Conservation (phyloP, 2,797 vertebrate species). For the Tenualosa thibaudeaui region DNA sequence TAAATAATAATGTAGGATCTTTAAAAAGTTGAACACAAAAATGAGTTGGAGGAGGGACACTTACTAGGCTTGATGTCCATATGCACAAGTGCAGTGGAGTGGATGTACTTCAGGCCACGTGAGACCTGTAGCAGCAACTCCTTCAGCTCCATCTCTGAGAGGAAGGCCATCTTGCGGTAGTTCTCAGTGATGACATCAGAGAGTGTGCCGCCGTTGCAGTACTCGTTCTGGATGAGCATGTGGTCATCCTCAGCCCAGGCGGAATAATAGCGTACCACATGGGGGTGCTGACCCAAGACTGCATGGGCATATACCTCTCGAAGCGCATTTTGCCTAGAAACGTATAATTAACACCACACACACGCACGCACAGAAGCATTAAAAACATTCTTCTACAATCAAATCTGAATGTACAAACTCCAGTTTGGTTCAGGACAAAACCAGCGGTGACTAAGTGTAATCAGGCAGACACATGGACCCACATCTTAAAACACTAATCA, state of each 20-base stretch:
- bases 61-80: constrained; percentile 99
- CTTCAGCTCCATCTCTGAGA: constrained; percentile 89
- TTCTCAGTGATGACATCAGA: constrained; percentile 91
- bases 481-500: neutral
- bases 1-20: neutral
- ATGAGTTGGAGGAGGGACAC: constrained; percentile 55
- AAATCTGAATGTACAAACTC: no score
- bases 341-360: neutral
- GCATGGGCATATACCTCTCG: constrained; percentile 97
- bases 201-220: constrained; percentile 93
- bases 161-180: constrained; percentile 83
- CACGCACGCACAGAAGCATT: no score
- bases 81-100: constrained; percentile 94
- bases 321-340: constrained; percentile 82
- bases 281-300: constrained; percentile 93
- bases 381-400: neutral
- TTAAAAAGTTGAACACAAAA: neutral
- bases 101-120: constrained; percentile 93
- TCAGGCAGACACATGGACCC: neutral
- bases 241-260: constrained; percentile 93
- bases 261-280: constrained; percentile 96
- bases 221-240: constrained; percentile 98
- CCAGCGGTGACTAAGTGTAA: no score
- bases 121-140: constrained; percentile 92
- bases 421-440: neutral